These are phyloP conservation scores for Belonocnema kinseyi DNA, from an alignment of 1,140 invertebrate genomes.

Conservation along the genomic window DNA sequence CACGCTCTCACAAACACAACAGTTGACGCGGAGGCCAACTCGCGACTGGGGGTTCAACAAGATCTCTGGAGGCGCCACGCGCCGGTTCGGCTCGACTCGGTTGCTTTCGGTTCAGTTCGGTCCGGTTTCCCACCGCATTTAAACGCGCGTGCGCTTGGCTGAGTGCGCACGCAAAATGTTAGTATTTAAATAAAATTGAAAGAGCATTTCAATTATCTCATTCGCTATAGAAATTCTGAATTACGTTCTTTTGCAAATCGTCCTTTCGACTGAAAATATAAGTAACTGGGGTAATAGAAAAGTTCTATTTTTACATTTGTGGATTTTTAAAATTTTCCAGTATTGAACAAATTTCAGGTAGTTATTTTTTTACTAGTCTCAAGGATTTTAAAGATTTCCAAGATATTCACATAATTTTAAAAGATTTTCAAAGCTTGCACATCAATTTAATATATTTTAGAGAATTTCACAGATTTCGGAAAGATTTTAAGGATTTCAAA, in stretches of 20 bases:
- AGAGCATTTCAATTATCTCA: not conserved
- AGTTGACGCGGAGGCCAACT: constrained; percentile 63
- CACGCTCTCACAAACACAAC: not conserved
- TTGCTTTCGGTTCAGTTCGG: constrained; percentile 46
- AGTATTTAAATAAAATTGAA: constrained; percentile 31
- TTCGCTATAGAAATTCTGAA: constrained; percentile 37
- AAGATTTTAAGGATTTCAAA: too few species aligned
- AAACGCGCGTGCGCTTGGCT: constrained; percentile 31
- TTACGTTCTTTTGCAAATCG: constrained; percentile 38
- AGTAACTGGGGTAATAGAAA: too few species aligned
- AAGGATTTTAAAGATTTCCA: too few species aligned
- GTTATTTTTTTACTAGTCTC: too few species aligned
- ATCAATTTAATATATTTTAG: too few species aligned
- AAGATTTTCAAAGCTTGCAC: too few species aligned
- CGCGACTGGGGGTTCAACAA: constrained; percentile 65
- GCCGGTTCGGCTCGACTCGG: constrained; percentile 57
- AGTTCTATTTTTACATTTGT: too few species aligned
- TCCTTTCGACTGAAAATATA: constrained; percentile 28
- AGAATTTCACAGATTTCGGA: too few species aligned
- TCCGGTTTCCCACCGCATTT: constrained; percentile 39
- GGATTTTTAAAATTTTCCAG: too few species aligned
- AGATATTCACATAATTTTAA: too few species aligned
- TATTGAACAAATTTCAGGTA: too few species aligned
- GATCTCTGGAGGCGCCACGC: constrained; percentile 67
- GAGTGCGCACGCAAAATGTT: constrained; percentile 41